Evolutionary conservation across 1,140 invertebrate species (phyloP), one percentile per base, ranked within the genome.

Genomic region (Lucilia sericata): DNA sequence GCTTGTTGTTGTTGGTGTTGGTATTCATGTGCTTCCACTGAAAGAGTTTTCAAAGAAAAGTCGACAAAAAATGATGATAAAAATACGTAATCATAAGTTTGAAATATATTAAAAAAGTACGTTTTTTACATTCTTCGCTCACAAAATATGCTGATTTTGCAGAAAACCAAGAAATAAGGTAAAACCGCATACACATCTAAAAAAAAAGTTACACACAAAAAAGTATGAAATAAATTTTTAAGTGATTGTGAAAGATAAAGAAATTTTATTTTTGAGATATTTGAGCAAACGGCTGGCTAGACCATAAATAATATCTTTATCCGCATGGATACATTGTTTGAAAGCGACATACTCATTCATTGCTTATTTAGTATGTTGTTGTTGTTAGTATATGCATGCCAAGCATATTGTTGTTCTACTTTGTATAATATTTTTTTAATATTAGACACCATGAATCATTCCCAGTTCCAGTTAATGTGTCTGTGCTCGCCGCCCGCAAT

Each of bases 1-100:
- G 42, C 42, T 42, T 30, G 25, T 30, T 30, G 25, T 30, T 42
- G 42, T 42, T 42, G 42, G 42, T 42, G 42, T 42, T 42, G 42
- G 42, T 42, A 42, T 70, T 70, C 65, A 21, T 70, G 65, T 70
- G 65, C 65, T 70, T 21, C 8, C 65, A 70, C n/a, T 21, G 65
- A 70, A 21, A 70, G 21, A 70, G 65, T 70, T 70, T 70, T 70
- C 19, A 21, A 21, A 70, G 65, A 70, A 70, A 70, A 70, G 25
- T 30, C 25, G 21, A 70, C 25, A 70, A n/a, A 14, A 21, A 21
- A 21, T 70, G 9, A 70, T 25, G 65, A 70, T 70, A 70, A 70
- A 70, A 70, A 70, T 70, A 70, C 65, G 65, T 70, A 70, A 70
- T n/a, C 65, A 25, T 25, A 70, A 19, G 19, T 70, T 21, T 70